phyloP scores from a whole-genome alignment of 2,113 vertebrate species.

The Haliaeetus leucogaster region DNA sequence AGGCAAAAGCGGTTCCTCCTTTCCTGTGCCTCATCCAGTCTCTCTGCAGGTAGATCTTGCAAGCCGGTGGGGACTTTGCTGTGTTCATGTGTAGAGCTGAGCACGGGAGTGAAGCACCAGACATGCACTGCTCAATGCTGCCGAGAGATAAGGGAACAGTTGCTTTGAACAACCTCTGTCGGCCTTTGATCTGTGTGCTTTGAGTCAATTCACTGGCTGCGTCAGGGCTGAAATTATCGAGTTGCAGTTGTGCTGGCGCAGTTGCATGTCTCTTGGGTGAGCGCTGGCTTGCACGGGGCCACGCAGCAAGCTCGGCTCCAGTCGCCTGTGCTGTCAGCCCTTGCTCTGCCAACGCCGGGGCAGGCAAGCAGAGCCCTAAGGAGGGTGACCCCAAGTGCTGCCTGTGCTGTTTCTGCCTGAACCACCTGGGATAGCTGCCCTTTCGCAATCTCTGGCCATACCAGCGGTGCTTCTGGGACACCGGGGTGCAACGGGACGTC shows the following conservation, averaged over 20 bases:
- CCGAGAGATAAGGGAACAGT: neutral
- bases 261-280: neutral
- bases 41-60: neutral
- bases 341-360: neutral
- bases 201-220: neutral
- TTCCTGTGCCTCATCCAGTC: neutral
- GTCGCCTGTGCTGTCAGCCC: neutral
- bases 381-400: neutral
- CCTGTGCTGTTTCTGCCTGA: neutral
- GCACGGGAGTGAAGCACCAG: neutral
- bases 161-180: neutral
- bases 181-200: neutral
- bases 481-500: rapidly evolving
- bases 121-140: neutral
- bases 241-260: neutral
- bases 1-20: neutral
- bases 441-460: neutral
- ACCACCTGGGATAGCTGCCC: neutral
- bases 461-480: neutral
- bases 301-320: neutral
- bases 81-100: neutral
- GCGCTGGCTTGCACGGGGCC: neutral
- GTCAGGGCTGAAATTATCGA: neutral
- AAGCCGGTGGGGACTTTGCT: neutral
- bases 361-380: neutral